A percentile compares a stretch with the other conserved stretches of the same genome.
Evolutionary conservation across 1,140 invertebrate genomes (phyloP).

Genomic region (Bombyx mori): DNA sequence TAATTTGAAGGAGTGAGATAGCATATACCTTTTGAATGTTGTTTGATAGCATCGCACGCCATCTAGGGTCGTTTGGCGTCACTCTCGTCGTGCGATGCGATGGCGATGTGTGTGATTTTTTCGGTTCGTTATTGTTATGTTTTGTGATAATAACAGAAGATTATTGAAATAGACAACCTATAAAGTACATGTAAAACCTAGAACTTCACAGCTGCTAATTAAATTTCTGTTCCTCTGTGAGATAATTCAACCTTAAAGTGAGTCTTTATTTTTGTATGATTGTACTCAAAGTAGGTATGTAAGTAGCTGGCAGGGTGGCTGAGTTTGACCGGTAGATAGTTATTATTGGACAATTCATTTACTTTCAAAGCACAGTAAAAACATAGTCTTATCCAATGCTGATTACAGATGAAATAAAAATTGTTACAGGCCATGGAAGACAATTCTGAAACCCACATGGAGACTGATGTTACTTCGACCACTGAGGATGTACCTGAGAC

Average conservation of each 20-base stretch:
- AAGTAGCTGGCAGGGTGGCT: slow-evolving; percentile 41
- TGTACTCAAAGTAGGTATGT: slow-evolving; percentile 62
- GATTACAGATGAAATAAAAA: no score
- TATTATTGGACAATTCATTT: no score
- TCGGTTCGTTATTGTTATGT: slow-evolving; percentile 43
- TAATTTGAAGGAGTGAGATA: no score
- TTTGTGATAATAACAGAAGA: slow-evolving; percentile 18
- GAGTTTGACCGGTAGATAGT: slow-evolving; percentile 38
- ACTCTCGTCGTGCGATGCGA: slow-evolving; percentile 21
- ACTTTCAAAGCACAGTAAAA: no score
- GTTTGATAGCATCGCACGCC: no score
- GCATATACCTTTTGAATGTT: no score
- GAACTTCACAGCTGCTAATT: slow-evolving; percentile 4
- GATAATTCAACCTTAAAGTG: slow-evolving; percentile 18
- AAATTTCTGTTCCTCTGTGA: slow-evolving; percentile 19
- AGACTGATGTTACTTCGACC: slow-evolving; percentile 54
- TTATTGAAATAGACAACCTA: slow-evolving; percentile 11
- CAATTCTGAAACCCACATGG: slow-evolving; percentile 43
- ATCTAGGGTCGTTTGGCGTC: no score
- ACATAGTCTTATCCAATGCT: no score
- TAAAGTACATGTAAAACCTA: slow-evolving; percentile 3
- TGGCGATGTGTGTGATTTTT: slow-evolving; percentile 55
- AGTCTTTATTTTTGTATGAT: slow-evolving; percentile 56
- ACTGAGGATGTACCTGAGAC: slow-evolving; percentile 36
- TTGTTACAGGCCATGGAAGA: slow-evolving; percentile 54